These are phyloP conservation scores for Apodemia duryi DNA, from an alignment of 2,888 invertebrate genomes.

Conservation along the genomic window DNA sequence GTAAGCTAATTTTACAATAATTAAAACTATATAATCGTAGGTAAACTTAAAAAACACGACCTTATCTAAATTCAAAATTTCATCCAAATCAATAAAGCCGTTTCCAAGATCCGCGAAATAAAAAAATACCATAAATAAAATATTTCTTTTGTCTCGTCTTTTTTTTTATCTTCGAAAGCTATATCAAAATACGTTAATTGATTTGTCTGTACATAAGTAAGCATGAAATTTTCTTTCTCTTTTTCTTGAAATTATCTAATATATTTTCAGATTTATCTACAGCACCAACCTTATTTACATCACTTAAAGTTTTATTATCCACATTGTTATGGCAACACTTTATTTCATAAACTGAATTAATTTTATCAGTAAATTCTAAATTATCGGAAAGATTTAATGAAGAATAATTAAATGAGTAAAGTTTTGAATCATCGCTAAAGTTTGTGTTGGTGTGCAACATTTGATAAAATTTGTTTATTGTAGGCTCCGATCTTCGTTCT, in stretches of 20 bases:
- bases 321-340: slow-evolving; percentile 8
- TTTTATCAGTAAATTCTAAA: slow-evolving; percentile 3
- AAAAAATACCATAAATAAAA: too few species aligned
- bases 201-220: too few species aligned
- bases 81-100: too few species aligned
- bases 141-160: too few species aligned
- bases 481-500: slow-evolving; percentile 48
- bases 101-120: too few species aligned
- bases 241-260: slow-evolving; percentile 38
- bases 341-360: background rate
- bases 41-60: too few species aligned
- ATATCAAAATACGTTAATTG: too few species aligned
- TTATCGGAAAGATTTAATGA: slow-evolving; percentile 8
- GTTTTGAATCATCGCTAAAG: slow-evolving; percentile 48
- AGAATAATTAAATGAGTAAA: slow-evolving; percentile 48
- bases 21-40: too few species aligned
- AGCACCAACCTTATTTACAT: slow-evolving; percentile 42
- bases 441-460: slow-evolving; percentile 55
- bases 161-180: too few species aligned
- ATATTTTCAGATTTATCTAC: slow-evolving; percentile 36
- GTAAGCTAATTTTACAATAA: too few species aligned
- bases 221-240: slow-evolving; percentile 16
- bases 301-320: slow-evolving; percentile 28
- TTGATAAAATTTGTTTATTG: slow-evolving; percentile 65
- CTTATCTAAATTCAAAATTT: too few species aligned